Conservation (phyloP, 2,797 vertebrate genomes). For the Balearica regulorum region DNA sequence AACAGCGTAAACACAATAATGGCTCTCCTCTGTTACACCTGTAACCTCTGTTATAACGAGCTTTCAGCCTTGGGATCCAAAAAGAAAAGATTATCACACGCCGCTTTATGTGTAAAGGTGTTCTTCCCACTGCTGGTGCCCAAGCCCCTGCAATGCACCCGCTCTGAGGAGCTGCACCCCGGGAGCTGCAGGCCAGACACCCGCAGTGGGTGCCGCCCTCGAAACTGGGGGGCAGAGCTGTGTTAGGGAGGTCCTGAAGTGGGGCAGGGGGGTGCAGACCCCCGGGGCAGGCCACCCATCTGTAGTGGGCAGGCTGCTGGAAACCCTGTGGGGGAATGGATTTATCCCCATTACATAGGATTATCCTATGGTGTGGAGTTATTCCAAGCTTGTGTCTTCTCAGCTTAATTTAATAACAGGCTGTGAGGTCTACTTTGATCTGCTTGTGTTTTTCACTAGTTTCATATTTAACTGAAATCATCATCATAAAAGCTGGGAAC, state of each 20-base stretch:
- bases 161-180: neutral
- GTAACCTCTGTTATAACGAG: constrained; percentile 1
- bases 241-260: neutral
- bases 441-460: constrained; percentile 12
- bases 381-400: neutral
- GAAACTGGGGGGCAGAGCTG: neutral
- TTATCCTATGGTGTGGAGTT: neutral
- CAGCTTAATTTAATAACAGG: constrained; percentile 22
- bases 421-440: neutral
- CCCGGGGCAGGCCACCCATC: fast-evolving
- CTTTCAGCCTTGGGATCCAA: neutral
- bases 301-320: neutral
- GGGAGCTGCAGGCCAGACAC: neutral
- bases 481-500: neutral
- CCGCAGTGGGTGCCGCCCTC: fast-evolving
- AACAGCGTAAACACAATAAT: neutral
- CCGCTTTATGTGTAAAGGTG: neutral
- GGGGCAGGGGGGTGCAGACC: neutral
- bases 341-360: neutral
- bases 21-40: neutral
- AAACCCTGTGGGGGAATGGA: neutral
- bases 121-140: neutral
- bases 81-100: neutral
- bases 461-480: neutral
- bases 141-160: neutral